These are phyloP conservation scores for Epinephelus malabaricus DNA, from an alignment of 2,797 vertebrate genomes.

Conservation along the genomic window DNA sequence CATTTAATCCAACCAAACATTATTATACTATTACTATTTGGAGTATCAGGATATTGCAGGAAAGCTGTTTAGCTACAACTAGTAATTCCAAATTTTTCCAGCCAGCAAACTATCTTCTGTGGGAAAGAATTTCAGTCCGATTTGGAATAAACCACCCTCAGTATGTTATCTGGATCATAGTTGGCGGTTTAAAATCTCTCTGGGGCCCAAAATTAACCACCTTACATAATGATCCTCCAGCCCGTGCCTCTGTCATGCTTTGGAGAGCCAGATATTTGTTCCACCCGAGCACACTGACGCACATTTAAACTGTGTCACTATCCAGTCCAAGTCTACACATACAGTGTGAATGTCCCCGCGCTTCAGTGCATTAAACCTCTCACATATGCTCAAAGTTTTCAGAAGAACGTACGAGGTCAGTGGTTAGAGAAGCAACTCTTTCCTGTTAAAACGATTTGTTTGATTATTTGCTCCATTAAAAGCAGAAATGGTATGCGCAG, in stretches of 20 bases:
- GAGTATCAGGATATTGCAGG: neutral
- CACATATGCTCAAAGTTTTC: neutral
- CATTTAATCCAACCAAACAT: neutral
- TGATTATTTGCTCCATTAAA: neutral
- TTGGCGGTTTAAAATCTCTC: conserved; percentile 19
- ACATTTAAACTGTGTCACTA: conserved; percentile 17
- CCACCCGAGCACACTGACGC: conserved; percentile 26
- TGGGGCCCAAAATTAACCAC: conserved; percentile 22
- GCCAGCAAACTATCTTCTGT: neutral
- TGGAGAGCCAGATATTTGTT: conserved; percentile 47
- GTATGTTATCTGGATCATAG: conserved; percentile 34
- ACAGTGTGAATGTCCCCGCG: neutral
- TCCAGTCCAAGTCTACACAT: conserved; percentile 5
- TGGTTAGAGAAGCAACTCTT: neutral
- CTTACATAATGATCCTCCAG: conserved; percentile 59
- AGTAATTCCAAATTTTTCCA: neutral
- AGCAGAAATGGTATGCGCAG: neutral
- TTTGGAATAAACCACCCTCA: conserved; percentile 23
- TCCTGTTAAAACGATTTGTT: conserved; percentile 5
- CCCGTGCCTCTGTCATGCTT: conserved; percentile 28
- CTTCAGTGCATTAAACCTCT: neutral
- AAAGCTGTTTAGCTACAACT: neutral
- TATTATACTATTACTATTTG: neutral
- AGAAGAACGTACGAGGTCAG: neutral
- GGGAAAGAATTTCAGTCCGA: neutral